These are phyloP conservation scores for Apostichopus parvimensis DNA, from an alignment of 35 echinoderm and acorn worm species.

Conservation along the genomic window DNA sequence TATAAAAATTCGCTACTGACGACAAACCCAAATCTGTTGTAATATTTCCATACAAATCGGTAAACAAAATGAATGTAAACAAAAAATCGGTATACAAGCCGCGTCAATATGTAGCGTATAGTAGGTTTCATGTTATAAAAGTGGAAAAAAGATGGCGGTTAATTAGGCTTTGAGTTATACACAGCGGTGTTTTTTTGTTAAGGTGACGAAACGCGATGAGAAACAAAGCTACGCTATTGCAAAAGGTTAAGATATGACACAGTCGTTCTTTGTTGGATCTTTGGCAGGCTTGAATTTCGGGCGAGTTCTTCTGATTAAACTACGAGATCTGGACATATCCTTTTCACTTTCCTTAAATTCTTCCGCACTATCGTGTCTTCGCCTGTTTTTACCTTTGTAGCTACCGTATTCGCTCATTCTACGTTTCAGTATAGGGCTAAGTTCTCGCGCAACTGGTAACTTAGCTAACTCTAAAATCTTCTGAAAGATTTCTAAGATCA, in stretches of 20 bases:
- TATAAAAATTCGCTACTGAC: too few species aligned
- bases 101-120: too few species aligned
- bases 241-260: conserved; percentile 77
- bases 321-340: conserved; percentile 87
- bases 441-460: conserved; percentile 88
- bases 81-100: too few species aligned
- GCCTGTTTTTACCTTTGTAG: conserved; percentile 61
- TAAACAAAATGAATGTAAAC: too few species aligned
- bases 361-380: conserved; percentile 55
- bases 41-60: too few species aligned
- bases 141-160: too few species aligned
- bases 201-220: not conserved
- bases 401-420: conserved; percentile 93
- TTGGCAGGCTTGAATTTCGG: conserved; percentile 89
- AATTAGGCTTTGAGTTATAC: too few species aligned
- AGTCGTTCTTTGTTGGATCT: conserved; percentile 91
- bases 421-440: conserved; percentile 89
- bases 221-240: not conserved
- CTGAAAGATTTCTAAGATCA: conserved; percentile 94
- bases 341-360: conserved; percentile 89
- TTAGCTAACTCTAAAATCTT: conserved; percentile 91
- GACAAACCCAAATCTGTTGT: too few species aligned
- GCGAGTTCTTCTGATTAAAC: conserved; percentile 83
- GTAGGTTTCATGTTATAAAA: too few species aligned
- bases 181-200: too few species aligned